Evolutionary conservation across 2,888 invertebrate genomes (phyloP), one percentile per base, ranked within the genome.

Genomic region (Drosophila conformis): DNA sequence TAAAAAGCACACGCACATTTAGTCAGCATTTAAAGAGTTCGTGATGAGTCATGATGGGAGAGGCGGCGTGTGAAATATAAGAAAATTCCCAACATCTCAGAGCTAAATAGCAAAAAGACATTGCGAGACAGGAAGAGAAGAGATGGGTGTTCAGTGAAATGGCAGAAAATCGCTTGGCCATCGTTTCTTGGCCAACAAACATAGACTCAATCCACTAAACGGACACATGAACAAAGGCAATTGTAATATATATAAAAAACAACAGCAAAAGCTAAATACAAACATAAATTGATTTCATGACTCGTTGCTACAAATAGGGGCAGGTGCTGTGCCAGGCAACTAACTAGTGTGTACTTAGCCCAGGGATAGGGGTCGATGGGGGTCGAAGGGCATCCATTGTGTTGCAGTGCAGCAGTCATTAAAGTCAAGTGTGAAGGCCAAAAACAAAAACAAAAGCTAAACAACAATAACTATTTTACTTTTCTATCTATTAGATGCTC

Each of bases 201-300:
- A 53, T 13, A 27, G 27, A 61, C 68, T 38, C 21, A 60, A 13
- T 33, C 54, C n/a, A 61, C 29, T 40, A 53, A 53, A 35, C 58
- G 57, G 29, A 54, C 75, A 69, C 69, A 46, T 62, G 67, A 57
- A 56, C 67, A 65, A 66, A 52, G 70, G 63, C 59, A 77, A 60
- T 58, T 48, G 66, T 36, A 71, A 68, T 60, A 7, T 4, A 15
- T 11, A 51, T 3, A 56, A 69, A 56, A 63, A 1, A 46, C 10
- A 42, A 48, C 15, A 53, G 29, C 52, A 71, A 71, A 81, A 72
- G 75, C 82, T 76, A 87, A 80, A 84, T 60, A 83, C 65, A 63
- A 76, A 68, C 68, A 83, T 76, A 87, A 85, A 89, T 87, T 87
- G 87, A 85, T 76, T 89, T 85, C 76, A 87, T 85, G 85, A 87